Base-by-base conservation (phyloP, 1,140 invertebrate genomes). In the Hyposmocoma kahamanoa region DNA sequence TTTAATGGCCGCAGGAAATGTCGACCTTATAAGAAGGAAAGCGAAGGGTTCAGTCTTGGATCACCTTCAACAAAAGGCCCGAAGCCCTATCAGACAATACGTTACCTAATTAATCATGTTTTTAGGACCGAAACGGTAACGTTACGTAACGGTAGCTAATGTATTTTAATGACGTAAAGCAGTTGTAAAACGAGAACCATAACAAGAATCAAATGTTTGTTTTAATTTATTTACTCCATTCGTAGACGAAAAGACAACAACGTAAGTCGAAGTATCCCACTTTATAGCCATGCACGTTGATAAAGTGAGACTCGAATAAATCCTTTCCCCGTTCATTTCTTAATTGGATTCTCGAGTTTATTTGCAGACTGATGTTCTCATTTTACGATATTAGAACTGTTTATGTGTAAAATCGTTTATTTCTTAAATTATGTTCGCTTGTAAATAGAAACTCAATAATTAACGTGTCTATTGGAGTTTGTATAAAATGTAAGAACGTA, bases 321-420 rank as follows among this genome's bases (percentile, higher is more conserved):
- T 76, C 72, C 67, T 53, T 67, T 65, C 61, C 49, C 47, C 63
- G 58, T 64, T 73, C 67, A 78, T 81, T 81, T 78, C 71, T 76
- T 77, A 81, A 81, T 81, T 78, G 72, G 65, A 81, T 76, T 77
- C 69, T 72, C 64, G 76, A 73, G 68, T 76, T 81, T 75, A 78
- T 76, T 76, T 78, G 74, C 71, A 67, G 61, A 72, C 58, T 69
- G 72, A 76, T 75, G 64, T 68, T 67, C 24, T 67, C 61, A 51
- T 62, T 75, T 76, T 75, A 80, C 72, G 70, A 77, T 64, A 65
- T 61, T 66, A 58, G 66, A 67, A 75, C 63, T 71, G 60, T 72
- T 75, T 72, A 70, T 59, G 64, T 36, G 10, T 17, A 36, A 10
- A 8, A 36, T 36, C n/a, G n/a, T n/a, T n/a, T n/a, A n/a, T n/a